phyloP scores from a whole-genome alignment of 92 coral and sea anemone species.

The Paragorgia papillata region DNA sequence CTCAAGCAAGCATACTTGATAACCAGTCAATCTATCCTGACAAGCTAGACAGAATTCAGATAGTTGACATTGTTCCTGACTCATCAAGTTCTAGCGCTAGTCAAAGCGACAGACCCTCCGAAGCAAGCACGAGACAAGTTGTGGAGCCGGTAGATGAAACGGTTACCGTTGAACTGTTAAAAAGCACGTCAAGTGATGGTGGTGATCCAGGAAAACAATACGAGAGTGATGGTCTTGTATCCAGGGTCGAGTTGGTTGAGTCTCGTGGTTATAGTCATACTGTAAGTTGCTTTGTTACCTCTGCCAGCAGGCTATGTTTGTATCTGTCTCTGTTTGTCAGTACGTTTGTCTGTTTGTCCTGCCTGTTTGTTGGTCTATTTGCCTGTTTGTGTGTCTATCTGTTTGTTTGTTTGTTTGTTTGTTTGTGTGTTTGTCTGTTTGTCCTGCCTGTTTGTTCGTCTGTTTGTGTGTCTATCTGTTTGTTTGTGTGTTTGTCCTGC shows the following conservation, averaged over 20 bases:
- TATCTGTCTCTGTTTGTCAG: no score
- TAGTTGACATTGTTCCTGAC: background rate
- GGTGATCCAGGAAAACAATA: background rate
- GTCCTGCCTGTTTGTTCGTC: no score
- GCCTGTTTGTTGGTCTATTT: no score
- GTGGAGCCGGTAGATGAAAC: slow-evolving; percentile 19
- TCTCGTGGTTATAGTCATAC: background rate
- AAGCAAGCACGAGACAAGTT: background rate
- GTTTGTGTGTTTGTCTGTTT: no score
- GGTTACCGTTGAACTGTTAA: slow-evolving; percentile 13
- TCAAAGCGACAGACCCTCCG: background rate
- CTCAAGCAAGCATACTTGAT: background rate
- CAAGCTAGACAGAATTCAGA: background rate
- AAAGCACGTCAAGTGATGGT: background rate
- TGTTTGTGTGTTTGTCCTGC: no score
- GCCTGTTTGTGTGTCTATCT: no score
- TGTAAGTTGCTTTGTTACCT: background rate
- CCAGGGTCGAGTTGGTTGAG: background rate
- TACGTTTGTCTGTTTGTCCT: no score
- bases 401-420: no score
- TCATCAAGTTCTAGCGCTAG: background rate
- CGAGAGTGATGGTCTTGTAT: background rate
- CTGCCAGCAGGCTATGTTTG: no score
- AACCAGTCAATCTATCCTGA: background rate
- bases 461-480: no score